A percentile compares a stretch with the other conserved stretches of the same genome.
Evolutionary conservation across 2,797 vertebrate genomes (phyloP).

Genomic region (Euphonia xanthogaster): DNA sequence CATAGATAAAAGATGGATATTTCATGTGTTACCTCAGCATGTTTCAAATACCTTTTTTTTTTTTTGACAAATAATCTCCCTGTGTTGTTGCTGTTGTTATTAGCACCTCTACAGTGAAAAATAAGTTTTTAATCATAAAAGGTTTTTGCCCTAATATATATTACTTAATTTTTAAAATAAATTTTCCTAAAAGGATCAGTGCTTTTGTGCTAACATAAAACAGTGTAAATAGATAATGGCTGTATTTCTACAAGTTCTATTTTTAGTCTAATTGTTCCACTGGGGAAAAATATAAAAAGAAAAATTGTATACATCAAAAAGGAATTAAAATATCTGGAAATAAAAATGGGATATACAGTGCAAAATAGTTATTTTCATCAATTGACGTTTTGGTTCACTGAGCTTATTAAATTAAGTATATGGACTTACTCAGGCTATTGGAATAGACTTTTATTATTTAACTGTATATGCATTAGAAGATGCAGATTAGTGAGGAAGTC

Average conservation of each 20-base stretch:
- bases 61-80: neutral
- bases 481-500: neutral
- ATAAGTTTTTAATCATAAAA: neutral
- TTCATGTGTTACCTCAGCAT: neutral
- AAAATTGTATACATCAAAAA: neutral
- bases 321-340: neutral
- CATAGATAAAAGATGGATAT: neutral
- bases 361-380: neutral
- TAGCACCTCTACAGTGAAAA: neutral
- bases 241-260: neutral
- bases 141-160: fast-evolving
- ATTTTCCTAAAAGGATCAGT: neutral
- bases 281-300: neutral
- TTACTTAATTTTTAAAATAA: neutral
- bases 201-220: neutral
- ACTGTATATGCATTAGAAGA: neutral
- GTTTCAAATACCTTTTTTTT: neutral
- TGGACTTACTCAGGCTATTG: neutral
- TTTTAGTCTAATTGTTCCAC: neutral
- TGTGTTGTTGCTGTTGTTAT: neutral
- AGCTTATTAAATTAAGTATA: neutral
- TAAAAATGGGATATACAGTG: neutral
- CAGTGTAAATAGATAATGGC: neutral
- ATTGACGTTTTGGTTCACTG: neutral
- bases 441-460: neutral